Evolutionary conservation across 2,888 invertebrate species (phyloP), one percentile per base, ranked within the genome.

Genomic region (Noctua janthina): DNA sequence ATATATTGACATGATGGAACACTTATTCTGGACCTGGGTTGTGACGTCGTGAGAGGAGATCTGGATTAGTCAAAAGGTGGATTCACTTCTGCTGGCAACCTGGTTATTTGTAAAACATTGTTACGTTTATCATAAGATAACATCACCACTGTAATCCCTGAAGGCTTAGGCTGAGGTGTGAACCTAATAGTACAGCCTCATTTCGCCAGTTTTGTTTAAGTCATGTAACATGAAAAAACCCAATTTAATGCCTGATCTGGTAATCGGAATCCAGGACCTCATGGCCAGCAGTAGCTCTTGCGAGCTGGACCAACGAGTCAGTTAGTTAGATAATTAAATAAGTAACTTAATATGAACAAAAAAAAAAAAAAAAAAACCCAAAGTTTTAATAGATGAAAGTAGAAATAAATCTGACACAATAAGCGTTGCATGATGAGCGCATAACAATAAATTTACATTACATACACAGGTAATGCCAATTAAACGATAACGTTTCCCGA

Each of bases 1-100:
- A 88, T 86, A 79, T 88, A 88, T 88, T 88, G 85, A 79, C 87
- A 78, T 84, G 74, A 79, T 73, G 84, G 75, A 76, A 59, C 80
- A 67, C 70, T 71, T 86, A 84, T 88, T 88, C 88, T 82, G 66
- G 39, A 49, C 43, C 69, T 35, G 39, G 0, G 29, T 15, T 56
- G 15, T 46, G 8, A 29, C 13, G n/a, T 29, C 54, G 46, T 29
- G 46, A n/a, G 35, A 35, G 43, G 11, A 59, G 35, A 62, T 46
- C 68, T n/a, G 17, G 46, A 67, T 46, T 15, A 2, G n/a, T n/a
- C 13, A 0, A 29, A 29, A 46, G 68, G 1, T n/a, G 46, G 8
- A 29, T n/a, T 17, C 15, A 68, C 4, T 46, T 23, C 4, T 46
- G 23, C 11, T 67, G 23, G 49, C 8, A 39, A 20, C 10, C 23